Percentiles rank a stretch among this genome's conserved stretches.
Conservation (phyloP, 2,888 invertebrate species). For the Cylindroiulus punctatus region DNA sequence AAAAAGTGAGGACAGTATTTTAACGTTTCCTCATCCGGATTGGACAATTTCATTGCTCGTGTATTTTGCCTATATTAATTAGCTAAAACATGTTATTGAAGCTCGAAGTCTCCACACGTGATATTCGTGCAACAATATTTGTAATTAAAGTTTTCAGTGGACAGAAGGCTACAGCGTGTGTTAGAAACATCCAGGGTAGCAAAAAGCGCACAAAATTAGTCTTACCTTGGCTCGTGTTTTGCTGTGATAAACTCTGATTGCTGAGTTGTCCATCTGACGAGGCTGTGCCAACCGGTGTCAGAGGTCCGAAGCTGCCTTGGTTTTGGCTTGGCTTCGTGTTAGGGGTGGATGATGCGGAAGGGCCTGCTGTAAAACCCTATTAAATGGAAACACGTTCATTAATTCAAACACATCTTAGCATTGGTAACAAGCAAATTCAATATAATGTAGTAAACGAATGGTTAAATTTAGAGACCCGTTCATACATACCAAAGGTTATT, state of each 20-base stretch:
- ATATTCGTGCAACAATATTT: not conserved
- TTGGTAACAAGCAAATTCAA: not conserved
- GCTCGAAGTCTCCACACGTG: no score
- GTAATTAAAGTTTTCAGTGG: not conserved
- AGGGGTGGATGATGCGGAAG: constrained; percentile 48
- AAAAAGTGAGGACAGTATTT: no score
- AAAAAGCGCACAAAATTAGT: not conserved
- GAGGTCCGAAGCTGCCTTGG: constrained; percentile 43
- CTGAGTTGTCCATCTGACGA: constrained; percentile 52
- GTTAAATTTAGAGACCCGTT: not conserved
- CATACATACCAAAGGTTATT: not conserved
- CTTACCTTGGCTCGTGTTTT: constrained; percentile 55
- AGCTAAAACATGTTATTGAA: no score
- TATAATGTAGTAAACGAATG: not conserved
- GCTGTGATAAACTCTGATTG: constrained; percentile 52
- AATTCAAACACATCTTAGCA: not conserved
- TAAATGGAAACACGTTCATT: not conserved
- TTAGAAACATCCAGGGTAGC: no score
- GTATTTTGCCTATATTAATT: no score
- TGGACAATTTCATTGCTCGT: no score
- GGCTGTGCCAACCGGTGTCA: constrained; percentile 14
- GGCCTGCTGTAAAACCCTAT: constrained; percentile 52
- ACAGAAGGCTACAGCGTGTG: not conserved
- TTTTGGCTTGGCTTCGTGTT: constrained; percentile 51
- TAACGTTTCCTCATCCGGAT: no score